phyloP scores from a whole-genome alignment of 64 coral and sea anemone species.

The Dendrophyllia cribrosa region DNA sequence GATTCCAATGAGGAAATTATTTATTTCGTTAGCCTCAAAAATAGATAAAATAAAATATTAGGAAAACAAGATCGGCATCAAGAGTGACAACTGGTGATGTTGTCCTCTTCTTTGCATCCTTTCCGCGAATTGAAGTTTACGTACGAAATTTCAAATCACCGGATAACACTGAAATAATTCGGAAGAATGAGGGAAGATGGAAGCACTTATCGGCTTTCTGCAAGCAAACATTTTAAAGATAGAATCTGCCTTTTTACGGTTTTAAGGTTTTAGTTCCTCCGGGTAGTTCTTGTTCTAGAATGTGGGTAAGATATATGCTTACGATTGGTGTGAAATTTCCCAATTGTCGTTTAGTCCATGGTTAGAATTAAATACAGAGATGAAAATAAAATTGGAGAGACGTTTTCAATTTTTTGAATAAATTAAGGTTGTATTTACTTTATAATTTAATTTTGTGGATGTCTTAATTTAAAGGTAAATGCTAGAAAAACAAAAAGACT shows the following conservation, averaged over 20 bases:
- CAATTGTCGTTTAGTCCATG: no score
- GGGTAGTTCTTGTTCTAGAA: background rate
- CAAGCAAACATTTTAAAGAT: background rate
- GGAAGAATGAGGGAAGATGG: no score
- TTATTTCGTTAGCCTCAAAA: background rate
- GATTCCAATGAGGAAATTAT: background rate
- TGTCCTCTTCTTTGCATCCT: no score
- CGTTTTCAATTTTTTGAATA: background rate
- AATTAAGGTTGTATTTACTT: slow-evolving; percentile 24
- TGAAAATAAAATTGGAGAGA: background rate
- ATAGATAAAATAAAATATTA: background rate
- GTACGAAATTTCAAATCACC: background rate
- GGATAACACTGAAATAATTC: background rate
- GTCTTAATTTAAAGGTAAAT: slow-evolving; percentile 17
- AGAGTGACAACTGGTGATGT: background rate
- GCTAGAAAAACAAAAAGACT: background rate
- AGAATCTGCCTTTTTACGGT: background rate
- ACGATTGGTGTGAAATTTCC: no score
- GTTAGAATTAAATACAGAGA: background rate
- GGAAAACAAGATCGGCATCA: background rate
- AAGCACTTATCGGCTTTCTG: background rate
- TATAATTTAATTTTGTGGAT: slow-evolving; percentile 23
- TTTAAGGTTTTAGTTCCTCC: background rate
- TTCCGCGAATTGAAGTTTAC: background rate
- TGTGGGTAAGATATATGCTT: background rate